Evolutionary conservation across 2,113 vertebrate species (phyloP).

Genomic region (Rhynchopsitta pachyrhyncha): DNA sequence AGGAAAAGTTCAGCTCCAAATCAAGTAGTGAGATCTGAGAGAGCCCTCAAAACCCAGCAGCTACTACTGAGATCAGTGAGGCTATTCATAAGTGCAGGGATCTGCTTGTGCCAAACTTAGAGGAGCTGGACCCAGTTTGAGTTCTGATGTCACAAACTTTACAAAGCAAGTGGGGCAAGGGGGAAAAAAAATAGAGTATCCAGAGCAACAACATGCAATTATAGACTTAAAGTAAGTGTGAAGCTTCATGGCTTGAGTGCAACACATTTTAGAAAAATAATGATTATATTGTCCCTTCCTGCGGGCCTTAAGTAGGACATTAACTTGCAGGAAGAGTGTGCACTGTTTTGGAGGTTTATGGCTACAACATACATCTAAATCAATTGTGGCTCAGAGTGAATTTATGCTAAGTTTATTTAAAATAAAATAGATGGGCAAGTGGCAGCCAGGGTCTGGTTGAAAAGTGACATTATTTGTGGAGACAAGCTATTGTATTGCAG

Average conservation of each 20-base stretch:
- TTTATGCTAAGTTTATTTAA: slow-evolving; percentile 34
- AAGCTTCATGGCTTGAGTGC: background rate
- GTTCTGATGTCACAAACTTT: background rate
- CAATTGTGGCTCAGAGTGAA: slow-evolving; percentile 4
- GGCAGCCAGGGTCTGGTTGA: background rate
- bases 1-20: background rate
- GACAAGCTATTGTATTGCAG: slow-evolving; percentile 45
- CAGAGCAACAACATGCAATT: slow-evolving; percentile 18
- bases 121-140: background rate
- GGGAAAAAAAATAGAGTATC: background rate
- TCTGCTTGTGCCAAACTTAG: background rate
- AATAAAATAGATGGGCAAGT: slow-evolving; percentile 33
- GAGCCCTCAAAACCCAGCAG: background rate
- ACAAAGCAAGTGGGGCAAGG: background rate
- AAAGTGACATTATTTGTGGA: slow-evolving; percentile 38
- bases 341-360: background rate
- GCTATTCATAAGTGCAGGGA: background rate
- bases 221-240: background rate
- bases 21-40: background rate
- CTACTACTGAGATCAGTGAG: background rate
- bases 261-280: slow-evolving; percentile 7
- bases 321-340: background rate
- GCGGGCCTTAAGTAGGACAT: background rate
- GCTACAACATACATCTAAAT: background rate
- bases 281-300: background rate